Base-by-base conservation (phyloP, 1,140 invertebrate genomes). In the Latrodectus geometricus region DNA sequence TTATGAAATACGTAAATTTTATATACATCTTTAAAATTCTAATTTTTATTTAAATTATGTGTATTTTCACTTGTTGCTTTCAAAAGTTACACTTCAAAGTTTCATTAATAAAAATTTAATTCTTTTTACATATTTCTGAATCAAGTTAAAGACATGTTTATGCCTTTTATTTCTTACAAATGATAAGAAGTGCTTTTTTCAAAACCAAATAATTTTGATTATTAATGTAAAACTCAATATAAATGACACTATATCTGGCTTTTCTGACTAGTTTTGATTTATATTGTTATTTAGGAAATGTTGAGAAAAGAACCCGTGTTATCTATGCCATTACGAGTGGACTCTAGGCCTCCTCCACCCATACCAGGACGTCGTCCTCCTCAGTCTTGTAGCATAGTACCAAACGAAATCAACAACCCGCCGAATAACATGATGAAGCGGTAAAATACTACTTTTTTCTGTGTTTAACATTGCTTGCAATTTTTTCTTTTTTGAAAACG, bases 321-420 rank as follows among this genome's bases (percentile, higher is more conserved):
- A 49, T 8, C 54, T 73, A 35, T 73, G n/a, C 70, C 21, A 15
- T 8, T 35, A n/a, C 21, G 70, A 14, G 12, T 23, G 35, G 70
- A 73, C n/a, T 5, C 14, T 48, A 73, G 70, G n/a, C 70, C 70
- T 73, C 70, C 70, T 73, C 70, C 70, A 15, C 70, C 70, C 12
- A 23, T 73, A 49, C 70, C 70, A 73, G 70, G 70, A 49, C 48
- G 23, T 8, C 23, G 70, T 9, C 23, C 70, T 35, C 70, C 70
- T 14, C 54, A 61, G 17, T 61, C 54, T 61, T 17, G 54, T 14
- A 17, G 54, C 8, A 14, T 15, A 50, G 4, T 23, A 9, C 4
- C 70, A 14, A 17, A 73, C n/a, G 23, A 49, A 21, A 12, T n/a
- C 5, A 49, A 17, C 48, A 49, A 11, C n/a, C 23, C n/a, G 3